A percentile compares a stretch with the other conserved stretches of the same genome.
Evolutionary conservation across 2,113 vertebrate genomes (phyloP).

Genomic region (Oceanites oceanicus): DNA sequence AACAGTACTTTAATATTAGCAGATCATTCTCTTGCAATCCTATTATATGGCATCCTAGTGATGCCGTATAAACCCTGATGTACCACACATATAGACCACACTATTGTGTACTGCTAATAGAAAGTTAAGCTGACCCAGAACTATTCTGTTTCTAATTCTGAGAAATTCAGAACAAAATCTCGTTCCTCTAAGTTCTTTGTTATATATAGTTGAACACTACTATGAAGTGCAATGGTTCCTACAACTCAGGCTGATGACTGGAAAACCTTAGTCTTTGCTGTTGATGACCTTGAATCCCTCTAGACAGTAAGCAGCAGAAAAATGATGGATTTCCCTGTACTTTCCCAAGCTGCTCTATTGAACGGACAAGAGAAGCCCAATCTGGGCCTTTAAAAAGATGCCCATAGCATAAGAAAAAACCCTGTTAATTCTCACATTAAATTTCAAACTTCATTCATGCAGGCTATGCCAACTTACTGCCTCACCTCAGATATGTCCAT

Average conservation of each 20-base stretch:
- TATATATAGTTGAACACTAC: neutral
- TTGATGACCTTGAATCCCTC: neutral
- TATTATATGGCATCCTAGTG: neutral
- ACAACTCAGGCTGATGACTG: neutral
- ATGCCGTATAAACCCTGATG: neutral
- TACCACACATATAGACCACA: no score
- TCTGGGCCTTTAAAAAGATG: neutral
- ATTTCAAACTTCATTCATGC: neutral
- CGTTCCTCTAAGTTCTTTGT: neutral
- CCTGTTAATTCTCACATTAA: neutral
- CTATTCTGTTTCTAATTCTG: neutral
- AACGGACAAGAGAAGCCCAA: neutral
- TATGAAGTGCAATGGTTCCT: neutral
- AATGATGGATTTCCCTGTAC: neutral
- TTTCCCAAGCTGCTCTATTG: neutral
- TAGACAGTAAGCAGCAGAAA: neutral
- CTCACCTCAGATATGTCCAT: neutral
- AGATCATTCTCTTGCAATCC: neutral
- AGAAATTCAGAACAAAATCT: neutral
- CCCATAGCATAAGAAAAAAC: neutral
- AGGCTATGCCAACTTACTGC: neutral
- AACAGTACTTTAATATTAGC: neutral
- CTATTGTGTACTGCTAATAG: neutral
- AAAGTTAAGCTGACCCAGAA: neutral
- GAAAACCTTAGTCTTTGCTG: neutral